phyloP scores from a whole-genome alignment of 1,140 invertebrate species.

The Drosophila neocordata region DNA sequence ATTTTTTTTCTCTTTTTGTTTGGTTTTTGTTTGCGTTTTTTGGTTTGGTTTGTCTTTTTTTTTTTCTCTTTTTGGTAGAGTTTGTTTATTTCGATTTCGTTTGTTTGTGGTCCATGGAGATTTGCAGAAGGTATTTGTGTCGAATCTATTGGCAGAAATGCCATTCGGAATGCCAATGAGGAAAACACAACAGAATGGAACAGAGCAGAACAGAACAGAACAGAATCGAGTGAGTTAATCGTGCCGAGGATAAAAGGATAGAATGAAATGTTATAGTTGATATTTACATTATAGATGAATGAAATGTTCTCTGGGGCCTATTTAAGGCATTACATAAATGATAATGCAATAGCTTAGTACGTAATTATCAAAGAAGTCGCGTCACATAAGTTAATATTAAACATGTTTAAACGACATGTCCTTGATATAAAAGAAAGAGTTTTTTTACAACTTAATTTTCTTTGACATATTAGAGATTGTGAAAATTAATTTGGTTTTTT shows the following conservation, averaged over 20 bases:
- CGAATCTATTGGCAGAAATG: conserved; percentile 22
- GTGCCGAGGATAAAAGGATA: not conserved
- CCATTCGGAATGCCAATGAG: conserved; percentile 8
- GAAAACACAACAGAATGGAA: not conserved
- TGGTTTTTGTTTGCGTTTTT: conserved; percentile 1
- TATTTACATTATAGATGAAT: conserved; percentile 2
- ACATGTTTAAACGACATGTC: no score
- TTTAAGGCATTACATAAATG: not conserved
- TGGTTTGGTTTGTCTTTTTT: not conserved
- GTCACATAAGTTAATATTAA: not conserved
- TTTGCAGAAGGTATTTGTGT: conserved; percentile 21
- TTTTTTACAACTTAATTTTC: no score
- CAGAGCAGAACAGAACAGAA: not conserved
- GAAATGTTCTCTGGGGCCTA: not conserved
- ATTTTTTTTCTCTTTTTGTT: not conserved
- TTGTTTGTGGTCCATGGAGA: conserved; percentile 21
- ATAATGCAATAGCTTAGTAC: not conserved
- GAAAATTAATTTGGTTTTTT: no score
- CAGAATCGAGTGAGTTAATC: conserved; percentile 10
- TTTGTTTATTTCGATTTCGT: conserved; percentile 21
- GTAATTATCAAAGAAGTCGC: not conserved
- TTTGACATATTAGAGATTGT: no score
- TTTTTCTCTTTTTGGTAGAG: not conserved
- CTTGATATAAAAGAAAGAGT: no score
- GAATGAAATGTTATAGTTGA: conserved; percentile 8